These are phyloP conservation scores for Engystomops pustulosus DNA, from an alignment of 2,113 vertebrate genomes.

Conservation along the genomic window DNA sequence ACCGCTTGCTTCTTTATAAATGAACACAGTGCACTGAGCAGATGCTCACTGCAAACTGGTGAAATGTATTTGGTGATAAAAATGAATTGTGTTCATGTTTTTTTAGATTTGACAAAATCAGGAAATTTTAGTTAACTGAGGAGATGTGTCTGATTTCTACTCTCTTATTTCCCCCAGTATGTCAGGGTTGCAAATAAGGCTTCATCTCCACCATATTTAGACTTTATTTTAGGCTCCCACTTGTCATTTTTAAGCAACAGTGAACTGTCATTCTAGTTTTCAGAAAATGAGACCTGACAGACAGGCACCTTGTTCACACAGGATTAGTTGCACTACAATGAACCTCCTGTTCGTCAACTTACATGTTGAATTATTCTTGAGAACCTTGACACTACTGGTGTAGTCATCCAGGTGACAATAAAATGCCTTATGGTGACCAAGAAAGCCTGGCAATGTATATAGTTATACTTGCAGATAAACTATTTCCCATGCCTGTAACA, in stretches of 20 bases:
- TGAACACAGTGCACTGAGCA: constrained; percentile 32
- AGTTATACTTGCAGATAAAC: not conserved
- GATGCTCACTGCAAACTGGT: constrained; percentile 20
- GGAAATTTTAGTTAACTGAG: constrained; percentile 29
- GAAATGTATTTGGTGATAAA: constrained; percentile 52
- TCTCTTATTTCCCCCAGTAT: constrained; percentile 48
- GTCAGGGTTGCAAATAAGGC: constrained; percentile 54
- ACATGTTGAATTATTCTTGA: constrained; percentile 18
- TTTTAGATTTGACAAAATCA: constrained; percentile 54
- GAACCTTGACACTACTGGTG: constrained; percentile 5
- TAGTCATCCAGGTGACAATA: constrained; percentile 31
- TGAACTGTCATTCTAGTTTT: constrained; percentile 38
- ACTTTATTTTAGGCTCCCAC: constrained; percentile 52
- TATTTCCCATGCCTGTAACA: not conserved
- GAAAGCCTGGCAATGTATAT: not conserved
- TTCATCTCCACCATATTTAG: constrained; percentile 56
- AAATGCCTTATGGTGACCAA: not conserved
- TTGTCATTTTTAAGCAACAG: constrained; percentile 49
- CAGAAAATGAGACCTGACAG: constrained; percentile 61
- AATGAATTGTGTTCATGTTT: constrained; percentile 52
- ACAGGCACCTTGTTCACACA: constrained; percentile 48
- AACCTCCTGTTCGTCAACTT: constrained; percentile 14
- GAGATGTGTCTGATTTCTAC: constrained; percentile 32
- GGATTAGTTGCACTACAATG: constrained; percentile 37
- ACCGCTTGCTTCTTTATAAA: constrained; percentile 40